Conservation (phyloP, 2,113 vertebrate species). For the Colinus virginianus region DNA sequence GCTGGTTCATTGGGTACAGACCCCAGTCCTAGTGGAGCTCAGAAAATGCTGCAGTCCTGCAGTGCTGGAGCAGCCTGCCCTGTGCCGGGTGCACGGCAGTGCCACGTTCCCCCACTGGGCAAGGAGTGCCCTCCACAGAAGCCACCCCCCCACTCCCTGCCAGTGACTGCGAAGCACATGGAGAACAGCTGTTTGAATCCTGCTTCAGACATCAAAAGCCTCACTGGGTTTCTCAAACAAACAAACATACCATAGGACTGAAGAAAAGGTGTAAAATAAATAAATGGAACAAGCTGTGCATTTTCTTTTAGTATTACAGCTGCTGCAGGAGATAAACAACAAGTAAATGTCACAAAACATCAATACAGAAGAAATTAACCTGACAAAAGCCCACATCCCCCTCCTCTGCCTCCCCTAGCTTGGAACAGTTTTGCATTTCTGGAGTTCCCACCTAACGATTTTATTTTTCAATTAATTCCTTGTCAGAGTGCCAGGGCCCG, state of each 20-base stretch:
- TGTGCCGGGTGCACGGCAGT: no score
- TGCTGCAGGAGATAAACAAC: slow-evolving; percentile 83
- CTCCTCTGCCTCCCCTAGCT: neutral
- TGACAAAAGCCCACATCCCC: slow-evolving; percentile 73
- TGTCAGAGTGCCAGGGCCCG: slow-evolving; percentile 78
- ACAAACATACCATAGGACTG: slow-evolving; percentile 79
- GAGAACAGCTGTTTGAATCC: slow-evolving; percentile 79
- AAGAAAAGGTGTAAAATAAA: slow-evolving; percentile 84
- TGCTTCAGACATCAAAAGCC: slow-evolving; percentile 78
- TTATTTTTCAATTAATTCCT: slow-evolving; percentile 87
- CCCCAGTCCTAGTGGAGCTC: no score
- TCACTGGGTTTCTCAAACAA: slow-evolving; percentile 81
- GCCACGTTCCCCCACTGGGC: neutral
- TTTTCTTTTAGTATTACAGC: slow-evolving; percentile 79
- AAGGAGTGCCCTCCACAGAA: neutral
- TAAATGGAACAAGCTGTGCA: slow-evolving; percentile 78
- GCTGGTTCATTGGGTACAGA: no score
- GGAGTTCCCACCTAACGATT: slow-evolving; percentile 83
- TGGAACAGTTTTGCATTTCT: slow-evolving; percentile 78
- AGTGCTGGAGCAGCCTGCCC: no score
- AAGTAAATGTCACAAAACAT: slow-evolving; percentile 82
- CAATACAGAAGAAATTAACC: slow-evolving; percentile 82
- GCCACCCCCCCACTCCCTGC: neutral
- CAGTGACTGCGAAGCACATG: slow-evolving; percentile 37
- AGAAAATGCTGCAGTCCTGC: no score